phyloP scores from a whole-genome alignment of 2,797 vertebrate genomes.

The Acanthopagrus latus region DNA sequence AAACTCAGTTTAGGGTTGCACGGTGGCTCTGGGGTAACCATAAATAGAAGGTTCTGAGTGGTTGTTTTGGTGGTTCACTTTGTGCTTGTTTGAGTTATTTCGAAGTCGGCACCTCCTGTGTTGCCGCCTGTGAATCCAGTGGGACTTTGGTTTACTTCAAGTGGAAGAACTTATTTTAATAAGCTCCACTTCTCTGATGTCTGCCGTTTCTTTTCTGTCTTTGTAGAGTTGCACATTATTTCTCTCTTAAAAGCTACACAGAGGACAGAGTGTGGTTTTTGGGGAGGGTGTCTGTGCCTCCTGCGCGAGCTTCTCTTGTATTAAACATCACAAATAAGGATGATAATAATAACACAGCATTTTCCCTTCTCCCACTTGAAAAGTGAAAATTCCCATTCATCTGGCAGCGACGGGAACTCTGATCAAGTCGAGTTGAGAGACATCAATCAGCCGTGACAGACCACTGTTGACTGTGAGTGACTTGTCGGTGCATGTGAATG shows the following conservation, averaged over 20 bases:
- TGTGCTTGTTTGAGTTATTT: constrained; percentile 8
- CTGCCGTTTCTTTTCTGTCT: constrained; percentile 21
- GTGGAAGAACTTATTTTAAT: constrained; percentile 24
- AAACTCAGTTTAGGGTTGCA: background rate
- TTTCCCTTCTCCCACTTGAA: constrained; percentile 18
- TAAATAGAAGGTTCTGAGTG: background rate
- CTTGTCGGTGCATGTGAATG: constrained; percentile 19
- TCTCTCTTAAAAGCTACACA: constrained; percentile 6
- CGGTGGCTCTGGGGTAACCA: background rate
- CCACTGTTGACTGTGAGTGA: background rate
- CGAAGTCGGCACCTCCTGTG: background rate
- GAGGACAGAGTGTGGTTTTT: constrained; percentile 15
- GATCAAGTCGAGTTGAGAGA: constrained; percentile 8
- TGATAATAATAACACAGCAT: constrained; percentile 16
- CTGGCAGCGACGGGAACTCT: constrained; percentile 2
- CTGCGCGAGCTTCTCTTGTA: constrained; percentile 18
- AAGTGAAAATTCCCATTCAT: constrained; percentile 21
- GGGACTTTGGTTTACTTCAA: constrained; percentile 38
- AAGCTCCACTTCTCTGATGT: constrained; percentile 37
- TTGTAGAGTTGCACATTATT: constrained; percentile 26
- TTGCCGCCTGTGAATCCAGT: constrained; percentile 25
- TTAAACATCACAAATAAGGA: constrained; percentile 52
- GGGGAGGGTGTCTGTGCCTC: constrained; percentile 2
- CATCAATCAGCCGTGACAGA: constrained; percentile 35
- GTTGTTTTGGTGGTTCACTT: constrained; percentile 14